Base-by-base conservation (phyloP, 2,888 invertebrate genomes). In the Byasa hedistus region DNA sequence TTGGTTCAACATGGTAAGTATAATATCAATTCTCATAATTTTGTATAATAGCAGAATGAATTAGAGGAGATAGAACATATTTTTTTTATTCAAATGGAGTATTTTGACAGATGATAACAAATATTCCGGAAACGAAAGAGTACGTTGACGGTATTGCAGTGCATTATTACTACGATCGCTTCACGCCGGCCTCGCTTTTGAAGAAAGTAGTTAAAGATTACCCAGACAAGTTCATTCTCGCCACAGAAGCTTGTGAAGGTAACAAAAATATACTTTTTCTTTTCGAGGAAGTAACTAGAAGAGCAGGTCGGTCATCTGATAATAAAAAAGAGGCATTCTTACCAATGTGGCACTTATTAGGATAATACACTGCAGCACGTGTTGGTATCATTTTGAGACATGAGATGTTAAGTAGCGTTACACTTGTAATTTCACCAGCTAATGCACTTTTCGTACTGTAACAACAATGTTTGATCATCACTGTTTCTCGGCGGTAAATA, bases 221-320 rank as follows among this genome's bases (percentile, higher is more conserved):
- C 77, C 94, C 95, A 0, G 87, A 94, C 65, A 94, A 95, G 77
- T 94, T 96, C 72, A 81, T 96, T 22, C 77, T 97, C n/a, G 92
- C 93, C 22, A 96, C 96, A 0, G 97, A 97, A 84, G 95, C 96
- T 1, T 95, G 95, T 74, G 82, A 86, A 71, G 94, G 95, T 90
- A n/a, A 32, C 1, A 32, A 32, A 32, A 10, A 32, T 1, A 32
- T 32, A n/a, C 10, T 32, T 1, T 32, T 32, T 32, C 8, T 32
- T 10, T 32, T 32, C 32, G 8, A 32, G 8, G 8, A 32, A 7
- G 32, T 32, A 10, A 8, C 32, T 7, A 32, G 10, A 32, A 1
- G 32, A 10, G 32, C 0, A 32, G 10, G 10, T 10, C 32, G 1
- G 7, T n/a, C n/a, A n/a, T n/a, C n/a, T n/a, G n/a, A n/a, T n/a